Evolutionary conservation across 2,888 invertebrate species (phyloP).

Genomic region (Drosophila hamatofila): DNA sequence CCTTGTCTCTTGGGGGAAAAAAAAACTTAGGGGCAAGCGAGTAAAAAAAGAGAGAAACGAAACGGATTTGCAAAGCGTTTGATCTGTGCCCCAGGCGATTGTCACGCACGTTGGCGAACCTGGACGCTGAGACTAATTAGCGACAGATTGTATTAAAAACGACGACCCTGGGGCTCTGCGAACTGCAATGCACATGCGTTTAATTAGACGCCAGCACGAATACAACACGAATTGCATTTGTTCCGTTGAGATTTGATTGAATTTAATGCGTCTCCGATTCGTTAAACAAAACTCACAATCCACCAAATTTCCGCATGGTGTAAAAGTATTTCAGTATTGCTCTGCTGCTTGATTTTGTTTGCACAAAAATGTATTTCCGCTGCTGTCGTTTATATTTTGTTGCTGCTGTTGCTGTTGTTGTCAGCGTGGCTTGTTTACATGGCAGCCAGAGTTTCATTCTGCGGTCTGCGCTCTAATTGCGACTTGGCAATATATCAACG

Average conservation of each 20-base stretch:
- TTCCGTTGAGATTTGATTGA: slow-evolving; percentile 33
- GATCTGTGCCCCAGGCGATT: slow-evolving; percentile 65
- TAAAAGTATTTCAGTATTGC: slow-evolving; percentile 6
- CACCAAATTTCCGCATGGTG: slow-evolving; percentile 22
- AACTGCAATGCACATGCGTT: slow-evolving; percentile 57
- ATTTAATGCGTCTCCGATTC: slow-evolving; percentile 55
- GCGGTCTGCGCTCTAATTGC: slow-evolving; percentile 77
- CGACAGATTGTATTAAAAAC: slow-evolving; percentile 22
- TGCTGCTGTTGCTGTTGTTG: slow-evolving; percentile 9
- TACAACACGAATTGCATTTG: too few relatives aligned
- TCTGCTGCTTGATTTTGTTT: slow-evolving; percentile 67
- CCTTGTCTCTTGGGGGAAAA: slow-evolving; percentile 4
- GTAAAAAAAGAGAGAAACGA: neutral
- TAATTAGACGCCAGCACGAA: slow-evolving; percentile 70
- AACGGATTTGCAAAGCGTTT: slow-evolving; percentile 51
- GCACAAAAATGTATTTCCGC: slow-evolving; percentile 59
- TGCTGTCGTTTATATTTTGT: slow-evolving; percentile 14
- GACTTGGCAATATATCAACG: slow-evolving; percentile 70
- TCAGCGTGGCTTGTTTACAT: slow-evolving; percentile 57
- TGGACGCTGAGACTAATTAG: slow-evolving; percentile 51
- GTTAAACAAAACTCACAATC: slow-evolving; percentile 15
- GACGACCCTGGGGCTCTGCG: neutral
- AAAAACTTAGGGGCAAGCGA: neutral
- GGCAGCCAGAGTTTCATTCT: slow-evolving; percentile 50
- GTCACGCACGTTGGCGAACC: slow-evolving; percentile 45